Base-by-base conservation (phyloP, 2,113 vertebrate genomes). In the Pangasianodon gigas region DNA sequence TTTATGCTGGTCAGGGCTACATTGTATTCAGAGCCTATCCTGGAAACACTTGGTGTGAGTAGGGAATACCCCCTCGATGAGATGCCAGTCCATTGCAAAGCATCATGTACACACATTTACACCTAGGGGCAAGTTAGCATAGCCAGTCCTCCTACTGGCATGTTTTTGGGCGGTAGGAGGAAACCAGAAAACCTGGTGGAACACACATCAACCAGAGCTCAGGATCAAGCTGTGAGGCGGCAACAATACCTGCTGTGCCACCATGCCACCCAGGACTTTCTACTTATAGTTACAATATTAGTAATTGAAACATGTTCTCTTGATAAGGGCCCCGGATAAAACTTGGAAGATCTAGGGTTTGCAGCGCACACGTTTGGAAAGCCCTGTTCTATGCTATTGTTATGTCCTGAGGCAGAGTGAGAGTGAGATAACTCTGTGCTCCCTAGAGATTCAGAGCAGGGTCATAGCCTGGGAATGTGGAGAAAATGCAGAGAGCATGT, bases 401-500 rank as follows among this genome's bases (percentile, higher is more conserved):
- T 77, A 85, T 26, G 29, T 32, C 82, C 67, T 77, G 82, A 69
- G 82, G 82, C 71, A 84, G 77, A 85, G 44, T 21, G 52, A 85
- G 52, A 89, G n/a, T 32, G 88, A 85, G 24, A 75, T 44, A 62
- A 46, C 82, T 77, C 82, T 62, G 81, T 82, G 82, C 13, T 89
- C 88, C 54, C 82, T 32, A 77, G 88, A 65, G 88, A 77, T 62
- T 85, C 54, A 48, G 74, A 46, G 86, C 52, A 62, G 81, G 13
- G 80, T 84, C 77, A 74, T 44, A 48, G 85, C 41, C 52, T 87
- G 86, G 65, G 41, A 87, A 74, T 90, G 67, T 85, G 16, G 46
- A 48, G 82, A 8, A 87, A 87, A 90, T 84, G 74, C 80, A 87
- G 32, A 89, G 14, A 54, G 71, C 88, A 87, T 87, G 84, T 89